Base-by-base conservation (phyloP, 2,888 invertebrate genomes). In the Stenolophus ochropezus region DNA sequence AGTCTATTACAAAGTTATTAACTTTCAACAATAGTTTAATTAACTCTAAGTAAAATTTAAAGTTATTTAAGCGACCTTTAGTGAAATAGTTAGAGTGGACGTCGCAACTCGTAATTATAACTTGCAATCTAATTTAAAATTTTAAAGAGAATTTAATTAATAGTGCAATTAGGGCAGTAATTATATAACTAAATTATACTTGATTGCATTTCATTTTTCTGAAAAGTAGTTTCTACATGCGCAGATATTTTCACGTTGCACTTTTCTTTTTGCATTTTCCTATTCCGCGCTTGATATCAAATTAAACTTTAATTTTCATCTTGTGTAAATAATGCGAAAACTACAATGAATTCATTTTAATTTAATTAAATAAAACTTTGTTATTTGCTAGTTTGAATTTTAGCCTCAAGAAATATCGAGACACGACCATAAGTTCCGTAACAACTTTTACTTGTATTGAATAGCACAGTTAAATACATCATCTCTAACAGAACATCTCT, bases 121-220 rank as follows among this genome's bases (percentile, higher is more conserved):
- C 4, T 69, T 18, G 16, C 65, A 69, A 69, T 27, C 33, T 69
- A 69, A 65, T 69, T 69, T 18, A 14, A 33, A 69, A 27, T 16
- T 69, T 33, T 16, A 25, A 65, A 69, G 8, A 33, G 33, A 61
- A 6, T 69, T 18, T 33, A 69, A 69, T 69, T 69, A 69, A 33
- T 69, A 27, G 18, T 69, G 65, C 33, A 33, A 69, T 69, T 69
- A 69, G 8, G 18, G 27, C 16, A 2, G 8, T 69, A 33, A 69
- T 69, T 69, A 18, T 16, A 33, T 69, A 18, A 69, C 33, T 18
- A 18, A 69, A 33, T 69, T 33, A 33, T 33, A 18, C 27, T 33
- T 33, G 27, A 69, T 69, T 33, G 11, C 27, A 18, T 33, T 69
- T 33, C 5, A 11, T 69, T 56, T 69, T 33, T 69, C 4, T 11